Conservation (phyloP, 2,797 vertebrate species). For the Sparidentex hasta region DNA sequence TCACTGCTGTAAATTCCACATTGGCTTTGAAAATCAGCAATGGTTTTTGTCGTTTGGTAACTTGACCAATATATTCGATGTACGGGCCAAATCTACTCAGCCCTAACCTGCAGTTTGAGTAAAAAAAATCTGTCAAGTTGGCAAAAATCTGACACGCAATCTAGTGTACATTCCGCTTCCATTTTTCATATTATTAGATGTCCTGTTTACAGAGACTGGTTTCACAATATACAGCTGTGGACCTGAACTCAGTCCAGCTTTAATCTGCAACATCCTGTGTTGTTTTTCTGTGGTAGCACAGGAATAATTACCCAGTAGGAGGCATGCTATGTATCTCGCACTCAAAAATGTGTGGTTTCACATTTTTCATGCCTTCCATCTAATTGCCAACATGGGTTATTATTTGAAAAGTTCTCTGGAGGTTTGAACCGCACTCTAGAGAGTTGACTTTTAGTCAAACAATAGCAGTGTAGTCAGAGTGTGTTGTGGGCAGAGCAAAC, state of each 20-base stretch:
- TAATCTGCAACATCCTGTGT: slow-evolving; percentile 46
- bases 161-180: slow-evolving; percentile 9
- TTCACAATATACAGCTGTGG: slow-evolving; percentile 38
- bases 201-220: slow-evolving; percentile 44
- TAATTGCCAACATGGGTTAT: slow-evolving; percentile 60
- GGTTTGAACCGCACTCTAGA: slow-evolving; percentile 53
- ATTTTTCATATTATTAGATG: slow-evolving; percentile 19
- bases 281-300: slow-evolving; percentile 51
- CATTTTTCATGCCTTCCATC: slow-evolving; percentile 55
- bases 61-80: slow-evolving; percentile 42
- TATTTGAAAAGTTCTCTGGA: slow-evolving; percentile 61
- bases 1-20: slow-evolving; percentile 19
- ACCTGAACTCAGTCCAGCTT: slow-evolving; percentile 46
- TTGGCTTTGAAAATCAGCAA: slow-evolving; percentile 9
- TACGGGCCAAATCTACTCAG: neutral
- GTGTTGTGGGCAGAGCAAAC: slow-evolving; percentile 75
- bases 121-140: slow-evolving; percentile 19
- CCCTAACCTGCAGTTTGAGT: neutral
- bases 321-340: slow-evolving; percentile 20
- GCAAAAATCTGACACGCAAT: slow-evolving; percentile 18
- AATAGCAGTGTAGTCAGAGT: slow-evolving; percentile 68
- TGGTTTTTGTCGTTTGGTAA: slow-evolving; percentile 35
- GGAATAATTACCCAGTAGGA: slow-evolving; percentile 57
- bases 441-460: slow-evolving; percentile 64
- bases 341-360: slow-evolving; percentile 35